A percentile compares a stretch with the other conserved stretches of the same genome.
Evolutionary conservation across 2,113 vertebrate genomes (phyloP).

Genomic region (Hippolais icterina): DNA sequence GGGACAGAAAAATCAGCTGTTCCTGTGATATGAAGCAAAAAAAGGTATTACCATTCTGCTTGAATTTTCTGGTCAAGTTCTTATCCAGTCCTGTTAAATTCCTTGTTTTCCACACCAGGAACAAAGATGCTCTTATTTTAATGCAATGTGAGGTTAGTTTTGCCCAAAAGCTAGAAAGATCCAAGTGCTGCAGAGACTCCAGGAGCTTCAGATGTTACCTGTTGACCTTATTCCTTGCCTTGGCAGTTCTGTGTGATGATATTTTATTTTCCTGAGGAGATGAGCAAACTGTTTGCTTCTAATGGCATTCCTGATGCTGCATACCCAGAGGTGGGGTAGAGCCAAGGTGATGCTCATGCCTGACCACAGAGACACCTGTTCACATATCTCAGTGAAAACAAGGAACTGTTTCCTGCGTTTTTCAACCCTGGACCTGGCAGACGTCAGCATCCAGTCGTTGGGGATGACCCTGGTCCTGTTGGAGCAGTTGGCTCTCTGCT

Average conservation of each 20-base stretch:
- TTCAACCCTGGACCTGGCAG: neutral
- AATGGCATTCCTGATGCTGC: neutral
- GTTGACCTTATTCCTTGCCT: neutral
- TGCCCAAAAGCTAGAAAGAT: neutral
- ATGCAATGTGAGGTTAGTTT: neutral
- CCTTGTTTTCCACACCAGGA: neutral
- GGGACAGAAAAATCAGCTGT: neutral
- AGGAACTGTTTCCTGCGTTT: neutral
- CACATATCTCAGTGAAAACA: neutral
- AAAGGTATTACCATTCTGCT: neutral
- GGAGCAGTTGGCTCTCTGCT: neutral
- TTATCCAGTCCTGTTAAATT: neutral
- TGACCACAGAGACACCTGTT: neutral
- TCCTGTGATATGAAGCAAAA: neutral
- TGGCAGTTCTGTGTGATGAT: neutral
- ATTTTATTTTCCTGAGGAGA: neutral
- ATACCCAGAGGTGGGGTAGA: neutral
- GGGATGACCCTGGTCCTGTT: neutral
- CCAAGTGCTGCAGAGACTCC: neutral
- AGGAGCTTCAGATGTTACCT: neutral
- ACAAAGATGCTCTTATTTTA: neutral
- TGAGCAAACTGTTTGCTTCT: neutral
- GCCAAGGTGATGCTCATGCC: neutral
- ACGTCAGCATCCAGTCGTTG: fast-evolving
- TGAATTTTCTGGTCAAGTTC: neutral